A percentile compares a stretch with the other conserved stretches of the same genome.
phyloP scores from a whole-genome alignment of 2,888 invertebrate genomes.

The Crossocerus cetratus region DNA sequence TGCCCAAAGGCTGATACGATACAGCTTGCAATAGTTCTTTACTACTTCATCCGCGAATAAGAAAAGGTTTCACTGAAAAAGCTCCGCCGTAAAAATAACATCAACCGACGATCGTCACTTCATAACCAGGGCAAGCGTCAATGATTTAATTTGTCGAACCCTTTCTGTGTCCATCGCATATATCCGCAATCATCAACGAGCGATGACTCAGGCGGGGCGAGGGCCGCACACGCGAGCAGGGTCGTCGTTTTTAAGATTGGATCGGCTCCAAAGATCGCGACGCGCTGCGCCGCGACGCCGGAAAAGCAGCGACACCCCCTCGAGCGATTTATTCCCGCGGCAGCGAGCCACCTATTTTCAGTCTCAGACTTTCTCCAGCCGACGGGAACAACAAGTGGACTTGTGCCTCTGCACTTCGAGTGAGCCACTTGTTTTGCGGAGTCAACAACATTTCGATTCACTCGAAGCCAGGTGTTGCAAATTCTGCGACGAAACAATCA shows the following conservation, averaged over 20 bases:
- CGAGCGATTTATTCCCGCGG: conserved; percentile 57
- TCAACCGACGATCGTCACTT: too few species aligned
- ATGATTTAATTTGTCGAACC: neutral
- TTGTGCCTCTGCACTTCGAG: neutral
- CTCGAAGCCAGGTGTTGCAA: too few species aligned
- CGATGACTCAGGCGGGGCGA: conserved; percentile 26
- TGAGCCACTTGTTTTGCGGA: too few species aligned
- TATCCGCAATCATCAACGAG: conserved; percentile 22
- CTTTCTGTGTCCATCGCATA: conserved; percentile 21
- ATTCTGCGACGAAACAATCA: too few species aligned
- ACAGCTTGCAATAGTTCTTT: too few species aligned
- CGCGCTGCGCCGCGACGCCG: conserved; percentile 17
- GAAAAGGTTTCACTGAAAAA: too few species aligned
- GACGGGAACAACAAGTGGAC: conserved; percentile 11
- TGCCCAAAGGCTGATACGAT: too few species aligned
- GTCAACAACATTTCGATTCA: too few species aligned
- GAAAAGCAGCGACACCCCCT: conserved; percentile 50
- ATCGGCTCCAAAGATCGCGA: conserved; percentile 55
- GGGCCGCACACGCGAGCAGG: conserved; percentile 21
- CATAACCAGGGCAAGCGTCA: too few species aligned
- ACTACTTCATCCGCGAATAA: too few species aligned
- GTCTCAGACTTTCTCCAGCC: neutral
- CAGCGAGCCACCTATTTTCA: conserved; percentile 40
- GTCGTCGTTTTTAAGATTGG: conserved; percentile 62
- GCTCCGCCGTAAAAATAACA: too few species aligned